These are phyloP conservation scores for Caerostris darwini DNA, from an alignment of 1,140 invertebrate species.

Conservation along the genomic window DNA sequence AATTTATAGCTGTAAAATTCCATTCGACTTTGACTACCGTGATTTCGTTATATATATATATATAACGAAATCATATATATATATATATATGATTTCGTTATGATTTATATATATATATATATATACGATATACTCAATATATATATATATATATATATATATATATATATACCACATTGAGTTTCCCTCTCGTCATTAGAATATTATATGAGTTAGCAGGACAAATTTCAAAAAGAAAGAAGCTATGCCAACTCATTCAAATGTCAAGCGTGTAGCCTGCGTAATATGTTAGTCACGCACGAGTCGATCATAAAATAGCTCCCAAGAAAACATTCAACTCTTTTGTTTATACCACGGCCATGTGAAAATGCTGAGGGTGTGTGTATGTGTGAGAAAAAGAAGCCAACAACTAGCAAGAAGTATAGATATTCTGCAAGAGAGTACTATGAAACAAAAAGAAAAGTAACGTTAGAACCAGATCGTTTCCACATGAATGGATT, in stretches of 20 bases:
- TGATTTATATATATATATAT: too few relatives aligned
- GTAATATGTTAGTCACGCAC: slow-evolving; percentile 55
- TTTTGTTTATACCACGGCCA: slow-evolving; percentile 50
- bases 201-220: slow-evolving; percentile 64
- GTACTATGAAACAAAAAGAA: neutral
- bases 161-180: slow-evolving; percentile 4
- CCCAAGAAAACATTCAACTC: slow-evolving; percentile 45
- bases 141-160: neutral
- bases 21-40: too few relatives aligned
- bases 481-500: slow-evolving; percentile 9
- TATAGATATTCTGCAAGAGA: neutral
- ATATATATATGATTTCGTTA: too few relatives aligned
- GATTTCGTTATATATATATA: too few relatives aligned
- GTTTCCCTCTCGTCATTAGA: slow-evolving; percentile 60
- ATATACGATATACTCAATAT: neutral
- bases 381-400: slow-evolving; percentile 72
- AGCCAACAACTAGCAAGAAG: slow-evolving; percentile 14
- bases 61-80: too few relatives aligned
- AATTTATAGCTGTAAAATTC: too few relatives aligned
- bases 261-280: slow-evolving; percentile 17
- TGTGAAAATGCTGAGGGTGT: neutral
- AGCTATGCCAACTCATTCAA: slow-evolving; percentile 1
- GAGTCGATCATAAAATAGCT: slow-evolving; percentile 53
- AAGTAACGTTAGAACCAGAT: neutral
- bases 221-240: slow-evolving; percentile 43